Evolutionary conservation across 2,888 invertebrate species (phyloP).

Genomic region (Erynnis tages): DNA sequence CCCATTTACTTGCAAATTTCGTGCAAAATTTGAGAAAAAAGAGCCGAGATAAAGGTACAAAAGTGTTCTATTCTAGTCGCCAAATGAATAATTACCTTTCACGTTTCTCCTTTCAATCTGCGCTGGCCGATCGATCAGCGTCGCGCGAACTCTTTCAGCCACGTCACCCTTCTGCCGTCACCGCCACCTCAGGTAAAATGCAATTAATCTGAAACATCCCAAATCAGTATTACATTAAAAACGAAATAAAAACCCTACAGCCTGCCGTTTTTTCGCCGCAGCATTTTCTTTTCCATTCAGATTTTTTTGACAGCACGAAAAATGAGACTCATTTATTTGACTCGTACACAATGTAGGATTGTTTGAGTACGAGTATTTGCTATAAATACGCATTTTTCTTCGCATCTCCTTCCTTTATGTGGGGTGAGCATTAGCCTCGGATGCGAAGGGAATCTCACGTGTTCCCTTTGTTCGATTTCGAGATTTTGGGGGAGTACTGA

Average conservation of each 20-base stretch:
- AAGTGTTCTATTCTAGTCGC: slow-evolving; percentile 81
- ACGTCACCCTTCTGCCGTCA: slow-evolving; percentile 68
- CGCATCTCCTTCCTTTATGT: slow-evolving; percentile 76
- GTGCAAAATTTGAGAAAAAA: slow-evolving; percentile 76
- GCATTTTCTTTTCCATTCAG: slow-evolving; percentile 81
- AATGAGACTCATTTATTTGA: slow-evolving; percentile 82
- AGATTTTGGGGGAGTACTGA: slow-evolving; percentile 78
- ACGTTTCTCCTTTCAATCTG: slow-evolving; percentile 80
- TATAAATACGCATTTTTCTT: slow-evolving; percentile 82
- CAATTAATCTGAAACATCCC: slow-evolving; percentile 82
- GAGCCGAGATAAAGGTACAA: slow-evolving; percentile 77
- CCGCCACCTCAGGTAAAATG: slow-evolving; percentile 72
- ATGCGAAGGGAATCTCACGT: slow-evolving; percentile 74
- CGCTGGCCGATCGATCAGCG: slow-evolving; percentile 76
- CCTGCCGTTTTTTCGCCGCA: slow-evolving; percentile 74
- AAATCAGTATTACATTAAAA: slow-evolving; percentile 81
- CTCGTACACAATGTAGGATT: slow-evolving; percentile 82
- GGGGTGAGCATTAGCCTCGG: slow-evolving; percentile 77
- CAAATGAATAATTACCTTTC: slow-evolving; percentile 81
- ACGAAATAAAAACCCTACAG: slow-evolving; percentile 73
- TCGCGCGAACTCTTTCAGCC: slow-evolving; percentile 78
- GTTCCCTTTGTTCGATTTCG: slow-evolving; percentile 77
- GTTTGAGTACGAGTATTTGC: slow-evolving; percentile 83
- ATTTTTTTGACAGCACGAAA: slow-evolving; percentile 82
- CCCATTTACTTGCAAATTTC: slow-evolving; percentile 81